A percentile compares a stretch with the other conserved stretches of the same genome.
phyloP scores from a whole-genome alignment of 1,140 invertebrate species.

The Cydia amplana region DNA sequence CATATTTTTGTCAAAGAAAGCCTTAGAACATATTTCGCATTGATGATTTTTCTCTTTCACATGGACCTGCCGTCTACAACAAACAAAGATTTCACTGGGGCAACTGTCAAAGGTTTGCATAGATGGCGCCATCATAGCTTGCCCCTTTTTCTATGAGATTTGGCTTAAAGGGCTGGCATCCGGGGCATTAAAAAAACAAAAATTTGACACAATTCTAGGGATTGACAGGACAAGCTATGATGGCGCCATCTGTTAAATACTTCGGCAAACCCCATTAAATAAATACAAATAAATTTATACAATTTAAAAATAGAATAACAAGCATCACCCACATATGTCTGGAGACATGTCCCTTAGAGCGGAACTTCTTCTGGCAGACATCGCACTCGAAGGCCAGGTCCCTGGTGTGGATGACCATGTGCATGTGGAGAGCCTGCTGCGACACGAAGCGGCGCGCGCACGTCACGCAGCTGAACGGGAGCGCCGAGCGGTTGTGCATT shows the following conservation, averaged over 20 bases:
- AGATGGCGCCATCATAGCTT: no score
- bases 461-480: constrained; percentile 37
- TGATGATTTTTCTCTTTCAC: constrained; percentile 65
- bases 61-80: constrained; percentile 64
- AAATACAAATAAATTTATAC: no score
- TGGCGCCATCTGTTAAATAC: no score
- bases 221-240: no score
- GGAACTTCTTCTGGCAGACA: constrained; percentile 52
- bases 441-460: constrained; percentile 39
- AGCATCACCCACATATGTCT: constrained; percentile 51
- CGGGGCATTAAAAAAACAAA: no score
- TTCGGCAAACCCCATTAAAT: no score
- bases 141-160: no score
- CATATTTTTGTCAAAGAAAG: constrained; percentile 68
- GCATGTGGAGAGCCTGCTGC: background rate
- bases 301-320: background rate
- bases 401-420: constrained; percentile 11
- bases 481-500: constrained; percentile 23
- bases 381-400: constrained; percentile 47
- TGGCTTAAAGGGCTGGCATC: no score
- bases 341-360: constrained; percentile 42
- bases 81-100: constrained; percentile 8
- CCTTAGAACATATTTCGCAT: constrained; percentile 71
- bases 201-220: no score
- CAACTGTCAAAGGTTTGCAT: no score